phyloP scores from a whole-genome alignment of 2,113 vertebrate species.

The Amphilophus citrinellus region DNA sequence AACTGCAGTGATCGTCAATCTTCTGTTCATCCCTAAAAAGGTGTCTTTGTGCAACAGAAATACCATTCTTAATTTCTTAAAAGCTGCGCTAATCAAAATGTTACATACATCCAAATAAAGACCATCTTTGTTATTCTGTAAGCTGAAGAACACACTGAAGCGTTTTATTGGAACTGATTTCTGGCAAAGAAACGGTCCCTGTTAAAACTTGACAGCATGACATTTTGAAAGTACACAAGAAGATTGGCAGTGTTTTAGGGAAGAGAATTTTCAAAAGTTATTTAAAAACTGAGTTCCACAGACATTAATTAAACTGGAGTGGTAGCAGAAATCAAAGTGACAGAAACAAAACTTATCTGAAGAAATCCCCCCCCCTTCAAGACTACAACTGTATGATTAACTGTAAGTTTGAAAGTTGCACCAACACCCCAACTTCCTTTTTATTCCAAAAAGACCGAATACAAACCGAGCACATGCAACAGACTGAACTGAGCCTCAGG shows the following conservation, averaged over 20 bases:
- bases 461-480: slow-evolving; percentile 4
- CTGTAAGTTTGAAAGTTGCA: neutral
- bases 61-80: too few relatives aligned
- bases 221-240: neutral
- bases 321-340: neutral
- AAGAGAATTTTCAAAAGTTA: neutral
- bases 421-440: neutral
- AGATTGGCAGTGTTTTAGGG: neutral
- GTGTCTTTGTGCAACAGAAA: too few relatives aligned
- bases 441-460: neutral
- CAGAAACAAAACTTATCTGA: neutral
- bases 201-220: neutral
- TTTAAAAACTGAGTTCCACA: neutral
- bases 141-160: neutral
- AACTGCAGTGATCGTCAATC: neutral
- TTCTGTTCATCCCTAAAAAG: neutral
- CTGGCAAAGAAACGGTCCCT: neutral
- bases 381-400: neutral
- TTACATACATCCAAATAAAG: neutral
- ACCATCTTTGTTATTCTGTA: neutral
- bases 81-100: too few relatives aligned
- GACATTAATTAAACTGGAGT: neutral
- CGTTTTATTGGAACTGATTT: neutral
- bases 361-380: neutral
- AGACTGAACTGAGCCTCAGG: slow-evolving; percentile 52